phyloP scores from a whole-genome alignment of 2,888 invertebrate species.

The Xestoiulus laeticollis region DNA sequence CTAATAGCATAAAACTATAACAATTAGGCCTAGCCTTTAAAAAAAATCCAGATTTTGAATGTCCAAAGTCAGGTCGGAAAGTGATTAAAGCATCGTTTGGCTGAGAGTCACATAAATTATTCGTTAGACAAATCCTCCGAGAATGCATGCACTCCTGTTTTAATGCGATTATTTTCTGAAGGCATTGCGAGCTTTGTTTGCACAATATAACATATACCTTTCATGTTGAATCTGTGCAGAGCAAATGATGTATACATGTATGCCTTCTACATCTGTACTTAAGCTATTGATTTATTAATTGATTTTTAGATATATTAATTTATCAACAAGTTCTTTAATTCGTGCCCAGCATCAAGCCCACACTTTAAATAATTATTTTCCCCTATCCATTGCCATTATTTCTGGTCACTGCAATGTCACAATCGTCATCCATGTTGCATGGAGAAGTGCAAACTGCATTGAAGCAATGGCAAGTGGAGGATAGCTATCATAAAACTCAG shows the following conservation, averaged over 20 bases:
- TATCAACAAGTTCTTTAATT: too few species aligned
- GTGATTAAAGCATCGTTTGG: not conserved
- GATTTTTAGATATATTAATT: too few species aligned
- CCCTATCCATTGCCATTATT: too few species aligned
- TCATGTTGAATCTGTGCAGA: too few species aligned
- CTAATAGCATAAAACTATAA: too few species aligned
- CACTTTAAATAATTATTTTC: too few species aligned
- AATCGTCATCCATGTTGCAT: not conserved
- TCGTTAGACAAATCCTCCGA: not conserved
- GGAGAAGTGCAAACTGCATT: not conserved
- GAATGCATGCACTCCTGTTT: too few species aligned
- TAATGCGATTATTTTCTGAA: not conserved
- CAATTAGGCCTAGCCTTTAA: too few species aligned
- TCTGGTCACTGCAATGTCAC: too few species aligned
- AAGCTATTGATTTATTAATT: not conserved
- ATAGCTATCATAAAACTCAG: not conserved
- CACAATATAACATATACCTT: too few species aligned
- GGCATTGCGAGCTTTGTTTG: not conserved
- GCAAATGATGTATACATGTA: not conserved
- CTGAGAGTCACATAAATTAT: not conserved
- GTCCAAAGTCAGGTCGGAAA: not conserved
- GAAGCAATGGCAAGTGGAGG: not conserved
- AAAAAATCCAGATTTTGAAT: too few species aligned
- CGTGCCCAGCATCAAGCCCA: too few species aligned
- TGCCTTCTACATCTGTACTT: not conserved